These are phyloP conservation scores for Ageneiosus marmoratus DNA, from an alignment of 2,113 vertebrate species.

Conservation along the genomic window DNA sequence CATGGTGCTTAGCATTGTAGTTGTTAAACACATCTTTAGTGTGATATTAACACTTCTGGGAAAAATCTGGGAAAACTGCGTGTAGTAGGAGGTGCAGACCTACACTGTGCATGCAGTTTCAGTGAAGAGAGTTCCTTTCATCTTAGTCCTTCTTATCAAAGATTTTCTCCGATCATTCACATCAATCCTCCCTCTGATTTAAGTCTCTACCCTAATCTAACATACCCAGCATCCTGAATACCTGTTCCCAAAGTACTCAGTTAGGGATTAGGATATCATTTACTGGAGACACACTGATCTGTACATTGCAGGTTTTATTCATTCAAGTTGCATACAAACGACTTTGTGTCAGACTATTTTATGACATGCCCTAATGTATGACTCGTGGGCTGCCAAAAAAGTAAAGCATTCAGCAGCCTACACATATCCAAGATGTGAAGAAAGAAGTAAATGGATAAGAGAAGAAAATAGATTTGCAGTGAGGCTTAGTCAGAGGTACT, in stretches of 20 bases:
- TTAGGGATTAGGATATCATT: not conserved
- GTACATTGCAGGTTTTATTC: not conserved
- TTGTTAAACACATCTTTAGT: too few relatives aligned
- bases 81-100: too few relatives aligned
- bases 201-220: not conserved
- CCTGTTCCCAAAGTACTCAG: not conserved
- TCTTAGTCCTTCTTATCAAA: not conserved
- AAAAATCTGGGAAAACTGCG: too few relatives aligned
- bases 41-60: too few relatives aligned
- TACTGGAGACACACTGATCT: not conserved
- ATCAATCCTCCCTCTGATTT: not conserved
- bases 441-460: not conserved
- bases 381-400: not conserved
- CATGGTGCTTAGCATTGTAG: too few relatives aligned
- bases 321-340: not conserved
- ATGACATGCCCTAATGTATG: not conserved
- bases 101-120: not conserved
- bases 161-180: not conserved
- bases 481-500: constrained; percentile 10
- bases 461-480: constrained; percentile 1
- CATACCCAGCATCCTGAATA: not conserved
- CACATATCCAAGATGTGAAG: not conserved
- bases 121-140: not conserved
- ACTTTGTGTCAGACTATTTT: not conserved
- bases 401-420: constrained; percentile 13